Percentiles rank a stretch among this genome's conserved stretches.
phyloP scores from a whole-genome alignment of 2,888 invertebrate species.

The Eristalinus sepulchralis region DNA sequence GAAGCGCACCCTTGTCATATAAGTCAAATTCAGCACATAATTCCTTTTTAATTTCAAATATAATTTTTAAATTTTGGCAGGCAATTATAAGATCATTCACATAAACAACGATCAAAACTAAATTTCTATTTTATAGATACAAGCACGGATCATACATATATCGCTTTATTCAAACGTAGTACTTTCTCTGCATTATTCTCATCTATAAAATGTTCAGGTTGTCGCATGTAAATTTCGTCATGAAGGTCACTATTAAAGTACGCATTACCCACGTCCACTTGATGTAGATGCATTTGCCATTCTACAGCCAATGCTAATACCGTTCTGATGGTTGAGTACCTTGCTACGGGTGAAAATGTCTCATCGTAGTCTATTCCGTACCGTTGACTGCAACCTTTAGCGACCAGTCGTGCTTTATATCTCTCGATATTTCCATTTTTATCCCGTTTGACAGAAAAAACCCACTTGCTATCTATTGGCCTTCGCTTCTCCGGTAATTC shows the following conservation, averaged over 20 bases:
- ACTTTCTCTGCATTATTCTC: slow-evolving; percentile 40
- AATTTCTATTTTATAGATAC: slow-evolving; percentile 27
- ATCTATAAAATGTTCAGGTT: slow-evolving; percentile 41
- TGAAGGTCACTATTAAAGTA: slow-evolving; percentile 32
- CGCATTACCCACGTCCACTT: slow-evolving; percentile 30
- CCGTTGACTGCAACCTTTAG: slow-evolving; percentile 58
- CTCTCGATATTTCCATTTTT: slow-evolving; percentile 1
- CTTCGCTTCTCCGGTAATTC: slow-evolving; percentile 38
- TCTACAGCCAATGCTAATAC: slow-evolving; percentile 57
- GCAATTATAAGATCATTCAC: slow-evolving; percentile 29
- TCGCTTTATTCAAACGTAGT: slow-evolving; percentile 50
- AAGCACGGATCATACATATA: slow-evolving; percentile 41
- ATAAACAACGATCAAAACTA: slow-evolving; percentile 40
- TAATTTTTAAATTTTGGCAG: slow-evolving; percentile 32
- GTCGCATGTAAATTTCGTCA: slow-evolving; percentile 46
- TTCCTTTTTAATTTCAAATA: slow-evolving; percentile 23
- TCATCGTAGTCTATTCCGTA: slow-evolving; percentile 69
- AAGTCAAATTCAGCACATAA: slow-evolving; percentile 18
- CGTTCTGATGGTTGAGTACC: slow-evolving; percentile 53
- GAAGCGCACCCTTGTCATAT: slow-evolving; percentile 20
- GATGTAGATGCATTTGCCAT: slow-evolving; percentile 22
- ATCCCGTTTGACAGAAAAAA: slow-evolving; percentile 17
- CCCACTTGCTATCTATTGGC: slow-evolving; percentile 32
- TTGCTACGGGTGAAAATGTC: slow-evolving; percentile 68
- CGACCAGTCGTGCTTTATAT: slow-evolving; percentile 28